Percentiles rank a stretch among this genome's conserved stretches.
Conservation (phyloP, 2,113 vertebrate genomes). For the Phyllostomus discolor region DNA sequence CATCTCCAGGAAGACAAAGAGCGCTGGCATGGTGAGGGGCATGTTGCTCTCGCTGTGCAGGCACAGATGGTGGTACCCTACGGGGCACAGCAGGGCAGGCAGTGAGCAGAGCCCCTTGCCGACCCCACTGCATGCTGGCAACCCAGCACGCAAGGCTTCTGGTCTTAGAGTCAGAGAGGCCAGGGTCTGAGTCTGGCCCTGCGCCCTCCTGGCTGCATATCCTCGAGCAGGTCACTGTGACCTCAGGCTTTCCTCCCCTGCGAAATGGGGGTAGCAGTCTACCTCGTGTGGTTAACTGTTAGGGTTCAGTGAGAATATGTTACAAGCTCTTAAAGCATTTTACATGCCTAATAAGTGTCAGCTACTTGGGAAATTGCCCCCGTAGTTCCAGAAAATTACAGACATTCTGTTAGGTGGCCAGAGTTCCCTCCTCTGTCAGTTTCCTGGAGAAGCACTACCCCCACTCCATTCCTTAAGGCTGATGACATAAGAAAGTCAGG, state of each 20-base stretch:
- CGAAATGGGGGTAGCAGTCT: not conserved
- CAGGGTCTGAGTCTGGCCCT: not conserved
- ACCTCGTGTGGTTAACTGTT: not conserved
- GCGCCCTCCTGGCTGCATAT: not conserved
- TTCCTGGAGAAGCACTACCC: not conserved
- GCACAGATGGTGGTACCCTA: conserved; percentile 96
- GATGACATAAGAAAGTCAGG: not conserved
- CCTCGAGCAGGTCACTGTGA: not conserved
- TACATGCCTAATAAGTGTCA: not conserved
- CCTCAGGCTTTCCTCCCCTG: not conserved
- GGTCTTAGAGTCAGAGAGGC: not conserved
- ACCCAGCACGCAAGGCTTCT: not conserved
- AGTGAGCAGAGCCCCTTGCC: not conserved
- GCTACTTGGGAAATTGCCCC: not conserved
- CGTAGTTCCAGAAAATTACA: not conserved
- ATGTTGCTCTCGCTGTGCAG: conserved; percentile 94
- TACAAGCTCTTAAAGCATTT: not conserved
- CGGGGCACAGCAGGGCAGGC: not conserved
- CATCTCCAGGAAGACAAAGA: conserved; percentile 95
- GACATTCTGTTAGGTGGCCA: not conserved
- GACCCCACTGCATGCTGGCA: not conserved
- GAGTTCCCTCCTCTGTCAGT: not conserved
- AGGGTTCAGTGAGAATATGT: not conserved
- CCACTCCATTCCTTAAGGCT: not conserved
- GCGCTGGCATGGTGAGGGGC: conserved; percentile 91